Conservation (phyloP, 1,140 invertebrate species). For the Eurosta solidaginis region DNA sequence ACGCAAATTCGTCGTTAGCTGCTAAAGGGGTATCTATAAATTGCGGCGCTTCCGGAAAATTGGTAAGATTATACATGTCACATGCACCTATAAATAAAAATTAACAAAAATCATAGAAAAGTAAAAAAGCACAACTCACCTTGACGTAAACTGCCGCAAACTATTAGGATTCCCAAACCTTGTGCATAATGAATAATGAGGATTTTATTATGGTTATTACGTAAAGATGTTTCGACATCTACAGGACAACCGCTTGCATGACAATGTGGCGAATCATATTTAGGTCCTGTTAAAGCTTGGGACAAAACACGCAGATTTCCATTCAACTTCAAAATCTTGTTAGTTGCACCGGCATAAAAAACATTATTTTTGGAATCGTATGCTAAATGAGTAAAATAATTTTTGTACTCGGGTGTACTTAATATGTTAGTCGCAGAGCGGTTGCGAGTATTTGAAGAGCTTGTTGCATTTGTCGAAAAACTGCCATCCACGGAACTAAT, state of each 20-base stretch:
- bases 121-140: slow-evolving; percentile 57
- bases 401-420: slow-evolving; percentile 36
- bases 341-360: slow-evolving; percentile 78
- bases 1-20: slow-evolving; percentile 88
- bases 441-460: slow-evolving; percentile 36
- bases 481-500: neutral
- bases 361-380: slow-evolving; percentile 67
- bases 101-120: neutral
- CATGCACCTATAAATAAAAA: slow-evolving; percentile 69
- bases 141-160: slow-evolving; percentile 86
- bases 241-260: slow-evolving; percentile 80
- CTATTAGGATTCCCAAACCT: slow-evolving; percentile 76
- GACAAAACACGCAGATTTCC: slow-evolving; percentile 73
- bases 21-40: slow-evolving; percentile 82
- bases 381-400: slow-evolving; percentile 64
- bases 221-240: slow-evolving; percentile 70
- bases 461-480: slow-evolving; percentile 30
- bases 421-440: slow-evolving; percentile 23
- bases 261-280: slow-evolving; percentile 83
- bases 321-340: slow-evolving; percentile 82
- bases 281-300: slow-evolving; percentile 72
- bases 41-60: slow-evolving; percentile 75
- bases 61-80: slow-evolving; percentile 79
- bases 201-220: slow-evolving; percentile 90
- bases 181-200: slow-evolving; percentile 79